These are phyloP conservation scores for Octopus bimaculoides DNA, from an alignment of 1,140 invertebrate genomes.

Conservation along the genomic window DNA sequence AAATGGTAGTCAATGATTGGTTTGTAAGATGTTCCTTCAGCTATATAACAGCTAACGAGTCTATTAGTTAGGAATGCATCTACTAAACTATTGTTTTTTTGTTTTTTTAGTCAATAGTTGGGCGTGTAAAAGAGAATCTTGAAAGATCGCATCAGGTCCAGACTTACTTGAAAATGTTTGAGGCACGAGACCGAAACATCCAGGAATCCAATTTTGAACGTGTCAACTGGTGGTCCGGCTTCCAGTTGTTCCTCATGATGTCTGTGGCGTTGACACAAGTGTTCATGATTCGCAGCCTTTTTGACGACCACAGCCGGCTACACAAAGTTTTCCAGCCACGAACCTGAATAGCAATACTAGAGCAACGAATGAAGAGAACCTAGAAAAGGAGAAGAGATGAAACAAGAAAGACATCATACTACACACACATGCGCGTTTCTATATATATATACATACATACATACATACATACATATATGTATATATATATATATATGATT, in stretches of 20 bases:
- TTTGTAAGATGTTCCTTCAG: too few relatives aligned
- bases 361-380: not conserved
- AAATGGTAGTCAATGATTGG: too few relatives aligned
- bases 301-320: slow-evolving; percentile 64
- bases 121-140: slow-evolving; percentile 64
- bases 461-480: too few relatives aligned
- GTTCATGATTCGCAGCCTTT: slow-evolving; percentile 68
- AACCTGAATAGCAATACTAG: not conserved
- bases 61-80: too few relatives aligned
- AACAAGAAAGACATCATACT: too few relatives aligned
- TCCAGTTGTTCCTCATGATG: slow-evolving; percentile 72
- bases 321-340: slow-evolving; percentile 16
- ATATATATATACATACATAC: too few relatives aligned
- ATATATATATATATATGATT: too few relatives aligned
- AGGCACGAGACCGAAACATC: slow-evolving; percentile 75
- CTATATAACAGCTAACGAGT: too few relatives aligned
- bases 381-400: too few relatives aligned
- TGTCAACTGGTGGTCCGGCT: slow-evolving; percentile 71
- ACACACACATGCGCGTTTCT: too few relatives aligned
- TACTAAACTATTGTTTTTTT: slow-evolving; percentile 17
- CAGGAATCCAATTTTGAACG: slow-evolving; percentile 73
- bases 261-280: slow-evolving; percentile 68
- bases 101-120: slow-evolving; percentile 60
- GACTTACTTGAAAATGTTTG: slow-evolving; percentile 70
- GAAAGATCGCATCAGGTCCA: slow-evolving; percentile 69